Conservation (phyloP, 2,113 vertebrate genomes). For the Meriones unguiculatus region DNA sequence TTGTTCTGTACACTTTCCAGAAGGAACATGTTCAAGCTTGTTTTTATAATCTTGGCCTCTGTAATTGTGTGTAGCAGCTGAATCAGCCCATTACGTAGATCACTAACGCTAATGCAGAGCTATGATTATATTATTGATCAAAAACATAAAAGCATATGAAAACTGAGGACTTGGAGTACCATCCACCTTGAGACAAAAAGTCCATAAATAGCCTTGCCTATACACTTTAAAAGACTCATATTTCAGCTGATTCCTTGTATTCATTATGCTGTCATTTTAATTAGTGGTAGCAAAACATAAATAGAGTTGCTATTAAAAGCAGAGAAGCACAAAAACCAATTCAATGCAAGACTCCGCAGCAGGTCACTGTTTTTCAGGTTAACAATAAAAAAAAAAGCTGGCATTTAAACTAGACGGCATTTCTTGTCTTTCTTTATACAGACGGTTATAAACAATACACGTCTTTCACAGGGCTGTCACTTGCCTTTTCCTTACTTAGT, state of each 20-base stretch:
- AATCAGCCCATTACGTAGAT: slow-evolving; percentile 63
- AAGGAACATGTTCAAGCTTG: slow-evolving; percentile 41
- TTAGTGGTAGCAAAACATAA: slow-evolving; percentile 41
- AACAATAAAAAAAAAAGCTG: neutral
- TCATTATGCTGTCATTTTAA: slow-evolving; percentile 42
- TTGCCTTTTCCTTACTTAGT: neutral
- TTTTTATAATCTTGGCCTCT: slow-evolving; percentile 55
- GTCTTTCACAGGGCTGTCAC: neutral
- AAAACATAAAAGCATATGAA: slow-evolving; percentile 65
- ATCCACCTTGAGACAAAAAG: slow-evolving; percentile 54
- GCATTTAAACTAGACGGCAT: neutral
- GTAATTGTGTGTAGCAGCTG: slow-evolving; percentile 53
- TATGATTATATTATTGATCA: slow-evolving; percentile 69
- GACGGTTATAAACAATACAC: neutral
- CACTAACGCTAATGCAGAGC: slow-evolving; percentile 34
- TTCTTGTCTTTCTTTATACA: neutral
- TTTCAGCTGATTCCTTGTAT: slow-evolving; percentile 52
- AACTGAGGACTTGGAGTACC: slow-evolving; percentile 44
- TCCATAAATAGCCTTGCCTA: slow-evolving; percentile 47
- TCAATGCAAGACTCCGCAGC: neutral
- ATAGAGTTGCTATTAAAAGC: slow-evolving; percentile 36
- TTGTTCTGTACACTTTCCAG: slow-evolving; percentile 38
- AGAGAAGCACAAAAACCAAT: neutral
- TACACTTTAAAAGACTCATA: slow-evolving; percentile 53
- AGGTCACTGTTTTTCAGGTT: neutral